Percentiles rank a stretch among this genome's conserved stretches.
These are phyloP conservation scores for Idris sp. DNA, from an alignment of 1,140 invertebrate genomes.

Conservation along the genomic window DNA sequence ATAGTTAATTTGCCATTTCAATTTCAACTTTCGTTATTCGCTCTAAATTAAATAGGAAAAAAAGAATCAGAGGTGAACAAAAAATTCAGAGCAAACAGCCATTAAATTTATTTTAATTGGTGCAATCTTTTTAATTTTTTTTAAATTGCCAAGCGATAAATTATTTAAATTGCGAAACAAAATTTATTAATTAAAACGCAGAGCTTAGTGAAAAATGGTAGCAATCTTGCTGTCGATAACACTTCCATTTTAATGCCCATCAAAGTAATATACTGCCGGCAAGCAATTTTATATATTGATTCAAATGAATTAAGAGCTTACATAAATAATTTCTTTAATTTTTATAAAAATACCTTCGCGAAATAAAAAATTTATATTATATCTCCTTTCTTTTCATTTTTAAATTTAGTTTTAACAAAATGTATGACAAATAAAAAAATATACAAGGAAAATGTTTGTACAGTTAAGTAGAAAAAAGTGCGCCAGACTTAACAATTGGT, in stretches of 20 bases:
- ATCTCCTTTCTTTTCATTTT: too few species aligned
- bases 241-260: constrained; percentile 2
- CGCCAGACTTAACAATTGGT: too few species aligned
- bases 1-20: constrained; percentile 1
- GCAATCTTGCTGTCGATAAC: constrained; percentile 6
- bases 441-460: too few species aligned
- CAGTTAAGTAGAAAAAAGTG: too few species aligned
- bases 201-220: neutral
- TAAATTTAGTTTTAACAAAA: too few species aligned
- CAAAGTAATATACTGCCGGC: constrained; percentile 6
- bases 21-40: neutral
- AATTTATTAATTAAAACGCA: neutral
- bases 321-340: constrained; percentile 1
- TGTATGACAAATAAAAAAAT: too few species aligned
- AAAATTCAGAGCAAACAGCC: too few species aligned
- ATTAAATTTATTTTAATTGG: too few species aligned
- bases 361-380: too few species aligned
- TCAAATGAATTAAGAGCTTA: constrained; percentile 11
- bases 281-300: constrained; percentile 7
- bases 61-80: too few species aligned
- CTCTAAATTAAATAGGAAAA: neutral
- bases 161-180: neutral
- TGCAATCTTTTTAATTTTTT: neutral
- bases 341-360: constrained; percentile 5
- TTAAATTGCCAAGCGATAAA: neutral